Base-by-base conservation (phyloP, 2,797 vertebrate genomes). In the Vireo griseus region DNA sequence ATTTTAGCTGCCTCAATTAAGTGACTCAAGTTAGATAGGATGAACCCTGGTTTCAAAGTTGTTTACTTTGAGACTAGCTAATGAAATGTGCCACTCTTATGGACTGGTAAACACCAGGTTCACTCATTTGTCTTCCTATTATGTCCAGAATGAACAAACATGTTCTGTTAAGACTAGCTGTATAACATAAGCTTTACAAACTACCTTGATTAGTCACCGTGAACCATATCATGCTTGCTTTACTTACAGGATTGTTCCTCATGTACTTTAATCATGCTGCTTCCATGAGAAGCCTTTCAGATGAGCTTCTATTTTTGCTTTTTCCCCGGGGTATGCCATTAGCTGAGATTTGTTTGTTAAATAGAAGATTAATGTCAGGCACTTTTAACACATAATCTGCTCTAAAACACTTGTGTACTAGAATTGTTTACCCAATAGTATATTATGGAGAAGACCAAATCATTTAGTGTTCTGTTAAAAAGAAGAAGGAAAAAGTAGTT, bases 331-430 rank as follows among this genome's bases (percentile, higher is more conserved):
- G 86, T 80, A 17, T 95, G 85, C 83, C 78, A 96, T 78, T 96
- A 96, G 82, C 68, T 76, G 44, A 92, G 81, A 96, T 72, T 92
- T 92, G 77, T 95, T 96, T 95, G 69, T 88, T 95, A 96, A 97
- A 77, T 76, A 80, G 69, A 92, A 83, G 86, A 88, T 93, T 87
- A 75, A 84, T 88, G 77, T 80, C 74, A 85, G 67, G 80, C 69
- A 76, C 83, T 96, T 96, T 80, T 91, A 86, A 94, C 44, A 77
- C 4, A 2, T 81, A 75, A 78, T 95, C 79, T 91, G 57, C 63
- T 82, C 61, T 66, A 84, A 93, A 94, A 91, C 37, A 14, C 66
- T 87, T 90, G 33, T 85, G 95, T 90, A 80, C 82, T 57, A 51
- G 51, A 63, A 33, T 86, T 86, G 33, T 96, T 75, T 92, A 50